A percentile compares a stretch with the other conserved stretches of the same genome.
Evolutionary conservation across 2,797 vertebrate species (phyloP).

Genomic region (Cichlasoma orientale): DNA sequence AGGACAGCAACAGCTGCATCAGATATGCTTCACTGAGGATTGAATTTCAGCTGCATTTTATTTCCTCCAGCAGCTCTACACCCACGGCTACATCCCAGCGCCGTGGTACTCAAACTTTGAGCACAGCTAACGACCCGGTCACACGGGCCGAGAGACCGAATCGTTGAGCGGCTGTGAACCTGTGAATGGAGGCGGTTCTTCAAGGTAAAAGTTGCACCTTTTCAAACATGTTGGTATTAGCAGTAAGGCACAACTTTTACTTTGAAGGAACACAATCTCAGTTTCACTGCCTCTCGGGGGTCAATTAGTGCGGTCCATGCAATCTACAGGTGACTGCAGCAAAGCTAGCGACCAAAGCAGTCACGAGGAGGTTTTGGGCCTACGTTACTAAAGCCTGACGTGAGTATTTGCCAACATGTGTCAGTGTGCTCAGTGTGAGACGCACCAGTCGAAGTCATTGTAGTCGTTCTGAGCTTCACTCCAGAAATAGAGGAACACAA

Average conservation of each 20-base stretch:
- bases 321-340: neutral
- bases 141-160: too few species aligned
- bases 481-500: constrained; percentile 90
- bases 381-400: neutral
- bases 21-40: fast-evolving
- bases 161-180: too few species aligned
- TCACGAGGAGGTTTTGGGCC: neutral
- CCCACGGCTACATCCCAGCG: neutral
- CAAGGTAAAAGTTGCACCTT: neutral
- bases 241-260: neutral
- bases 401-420: neutral
- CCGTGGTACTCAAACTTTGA: neutral
- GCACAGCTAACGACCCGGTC: too few species aligned
- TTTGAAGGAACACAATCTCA: neutral
- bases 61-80: neutral
- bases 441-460: constrained; percentile 91
- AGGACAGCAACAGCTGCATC: neutral
- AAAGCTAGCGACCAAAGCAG: neutral
- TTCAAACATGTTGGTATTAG: neutral
- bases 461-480: constrained; percentile 91
- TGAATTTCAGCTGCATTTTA: neutral
- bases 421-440: neutral
- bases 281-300: neutral
- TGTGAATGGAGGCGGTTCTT: neutral
- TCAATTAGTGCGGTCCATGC: neutral